A percentile compares a stretch with the other conserved stretches of the same genome.
Conservation (phyloP, 2,113 vertebrate species). For the Platysteira castanea region DNA sequence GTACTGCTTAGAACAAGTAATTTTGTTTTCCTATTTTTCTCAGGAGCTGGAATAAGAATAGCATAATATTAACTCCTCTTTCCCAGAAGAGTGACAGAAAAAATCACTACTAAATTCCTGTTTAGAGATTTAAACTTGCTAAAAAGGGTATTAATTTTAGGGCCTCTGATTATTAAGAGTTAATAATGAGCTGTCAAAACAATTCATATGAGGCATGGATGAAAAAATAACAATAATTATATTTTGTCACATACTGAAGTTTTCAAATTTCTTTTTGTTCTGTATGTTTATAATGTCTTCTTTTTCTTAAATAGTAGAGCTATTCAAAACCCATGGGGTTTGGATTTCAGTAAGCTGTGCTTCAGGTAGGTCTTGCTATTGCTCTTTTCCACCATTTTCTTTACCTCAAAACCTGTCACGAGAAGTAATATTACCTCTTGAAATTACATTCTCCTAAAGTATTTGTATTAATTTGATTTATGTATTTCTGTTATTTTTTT, state of each 20-base stretch:
- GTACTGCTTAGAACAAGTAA: neutral
- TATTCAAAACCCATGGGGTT: neutral
- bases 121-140: neutral
- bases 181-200: neutral
- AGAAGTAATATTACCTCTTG: neutral
- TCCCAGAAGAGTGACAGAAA: neutral
- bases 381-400: neutral
- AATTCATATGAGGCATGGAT: neutral
- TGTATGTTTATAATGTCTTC: neutral
- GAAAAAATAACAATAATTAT: neutral
- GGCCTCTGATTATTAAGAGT: neutral
- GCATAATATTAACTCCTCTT: neutral
- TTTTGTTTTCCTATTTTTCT: neutral
- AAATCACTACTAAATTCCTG: neutral
- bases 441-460: neutral
- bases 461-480: neutral
- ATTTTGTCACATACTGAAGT: neutral
- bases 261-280: neutral
- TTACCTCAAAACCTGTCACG: neutral
- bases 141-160: neutral
- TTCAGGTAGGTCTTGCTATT: neutral
- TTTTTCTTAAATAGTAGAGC: neutral
- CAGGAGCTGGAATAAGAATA: neutral
- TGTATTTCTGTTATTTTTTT: neutral
- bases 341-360: neutral